Base-by-base conservation (phyloP, 2,888 invertebrate species). In the Imbricaverruca yamaguchii region DNA sequence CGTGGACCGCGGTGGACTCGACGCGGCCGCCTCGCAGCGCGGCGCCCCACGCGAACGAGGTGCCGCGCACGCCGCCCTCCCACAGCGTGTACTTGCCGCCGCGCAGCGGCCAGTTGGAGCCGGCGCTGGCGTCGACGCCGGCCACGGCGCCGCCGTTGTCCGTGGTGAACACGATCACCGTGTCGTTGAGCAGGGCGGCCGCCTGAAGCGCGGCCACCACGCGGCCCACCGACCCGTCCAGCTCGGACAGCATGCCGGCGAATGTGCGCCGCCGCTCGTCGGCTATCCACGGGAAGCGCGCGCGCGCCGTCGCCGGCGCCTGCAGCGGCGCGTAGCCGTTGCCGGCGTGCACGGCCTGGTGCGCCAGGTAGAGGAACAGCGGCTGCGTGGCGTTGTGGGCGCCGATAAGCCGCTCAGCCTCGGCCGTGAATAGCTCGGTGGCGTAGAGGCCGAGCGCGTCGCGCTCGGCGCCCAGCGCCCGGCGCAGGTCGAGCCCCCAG, bases 381-480 rank as follows among this genome's bases (percentile, higher is more conserved):
- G 97, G 96, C 82, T 89, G 86, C 4, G 89, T 88, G 9, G 86
- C 85, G 86, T 94, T 92, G 87, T 96, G 95, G 0, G 88, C 86
- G 18, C 89, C 86, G 83, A 97, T 94, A 25, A 94, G 90, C 84
- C 89, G 89, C 0, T 92, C 89, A 0, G 95, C 92, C 86, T 94
- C 92, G 2, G 91, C 89, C 0, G 96, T 93, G 85, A 94, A 94
- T 18, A 95, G 86, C 85, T 95, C 93, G 0, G 96, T 96, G 0
- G 93, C 93, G 86, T 96, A 95, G 85, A 92, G 89, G 7, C 84
- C 84, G 85, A 57, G 86, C 84, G 8, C 86, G 87, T 92, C 0
- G 93, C 93, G 86, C 97, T 96, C 86, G 96, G 95, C 86, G 91
- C 94, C 88, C 96, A 94, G 87, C 97, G 96, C 55, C 94, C 94